These are phyloP conservation scores for Centropristis striata DNA, from an alignment of 2,113 vertebrate species.

Conservation along the genomic window DNA sequence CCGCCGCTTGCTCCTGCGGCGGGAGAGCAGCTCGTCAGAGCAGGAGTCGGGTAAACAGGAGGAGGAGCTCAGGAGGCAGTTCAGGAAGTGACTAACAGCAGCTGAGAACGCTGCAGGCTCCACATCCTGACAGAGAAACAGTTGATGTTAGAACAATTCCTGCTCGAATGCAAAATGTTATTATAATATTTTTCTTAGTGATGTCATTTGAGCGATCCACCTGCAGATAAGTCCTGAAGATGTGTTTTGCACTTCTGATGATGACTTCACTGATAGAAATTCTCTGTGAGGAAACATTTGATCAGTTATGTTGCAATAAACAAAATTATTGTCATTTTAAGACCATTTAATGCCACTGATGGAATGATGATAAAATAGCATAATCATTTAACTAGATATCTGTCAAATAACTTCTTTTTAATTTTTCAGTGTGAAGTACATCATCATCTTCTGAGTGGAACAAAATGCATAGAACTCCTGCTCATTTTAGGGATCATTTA, in stretches of 20 bases:
- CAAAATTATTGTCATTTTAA: no score
- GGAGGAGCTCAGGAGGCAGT: slow-evolving; percentile 94
- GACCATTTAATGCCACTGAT: no score
- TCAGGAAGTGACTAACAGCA: slow-evolving; percentile 97
- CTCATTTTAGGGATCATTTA: not conserved
- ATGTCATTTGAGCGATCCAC: slow-evolving; percentile 73
- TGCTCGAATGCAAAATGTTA: not conserved
- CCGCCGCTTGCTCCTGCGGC: slow-evolving; percentile 91
- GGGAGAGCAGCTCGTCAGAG: slow-evolving; percentile 91
- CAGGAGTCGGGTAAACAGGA: slow-evolving; percentile 89
- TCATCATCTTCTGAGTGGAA: not conserved
- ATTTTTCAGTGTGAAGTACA: not conserved
- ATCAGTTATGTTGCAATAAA: no score
- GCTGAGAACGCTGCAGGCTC: slow-evolving; percentile 93
- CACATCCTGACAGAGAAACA: slow-evolving; percentile 85
- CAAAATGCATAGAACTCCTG: not conserved
- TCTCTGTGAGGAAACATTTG: slow-evolving; percentile 85
- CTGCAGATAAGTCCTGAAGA: slow-evolving; percentile 95
- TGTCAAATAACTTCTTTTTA: no score
- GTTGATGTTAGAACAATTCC: not conserved
- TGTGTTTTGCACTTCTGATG: slow-evolving; percentile 94
- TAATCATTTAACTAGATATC: no score
- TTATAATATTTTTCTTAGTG: not conserved
- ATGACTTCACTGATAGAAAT: slow-evolving; percentile 92
- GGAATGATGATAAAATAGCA: no score